phyloP scores from a whole-genome alignment of 2,797 vertebrate genomes.

The Melopsittacus undulatus region DNA sequence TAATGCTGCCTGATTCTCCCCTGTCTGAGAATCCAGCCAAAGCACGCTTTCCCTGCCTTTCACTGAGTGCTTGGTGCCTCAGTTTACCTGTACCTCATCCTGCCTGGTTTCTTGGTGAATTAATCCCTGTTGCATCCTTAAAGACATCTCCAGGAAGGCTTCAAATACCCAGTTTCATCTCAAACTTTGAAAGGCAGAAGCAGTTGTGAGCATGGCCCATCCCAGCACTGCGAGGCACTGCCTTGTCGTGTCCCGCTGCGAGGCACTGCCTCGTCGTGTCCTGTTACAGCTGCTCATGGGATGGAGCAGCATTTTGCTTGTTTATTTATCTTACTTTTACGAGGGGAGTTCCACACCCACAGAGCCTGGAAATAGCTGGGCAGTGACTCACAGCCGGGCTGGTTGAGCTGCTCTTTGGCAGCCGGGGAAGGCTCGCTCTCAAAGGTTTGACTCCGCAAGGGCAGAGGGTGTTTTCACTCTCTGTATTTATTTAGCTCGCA shows the following conservation, averaged over 20 bases:
- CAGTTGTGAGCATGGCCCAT: rapidly evolving
- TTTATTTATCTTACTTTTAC: slow-evolving; percentile 30
- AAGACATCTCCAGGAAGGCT: not conserved
- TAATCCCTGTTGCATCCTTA: not conserved
- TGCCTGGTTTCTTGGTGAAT: not conserved
- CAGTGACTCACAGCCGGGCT: slow-evolving; percentile 50
- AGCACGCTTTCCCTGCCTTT: not conserved
- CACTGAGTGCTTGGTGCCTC: not conserved
- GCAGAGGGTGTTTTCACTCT: not conserved
- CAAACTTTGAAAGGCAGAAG: not conserved
- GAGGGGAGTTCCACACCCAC: slow-evolving; percentile 24
- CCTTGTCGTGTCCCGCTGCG: no score
- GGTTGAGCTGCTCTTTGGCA: slow-evolving; percentile 23
- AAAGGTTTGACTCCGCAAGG: not conserved
- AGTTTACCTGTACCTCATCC: not conserved
- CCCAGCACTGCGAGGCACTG: rapidly evolving
- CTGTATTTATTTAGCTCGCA: not conserved
- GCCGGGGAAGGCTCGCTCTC: not conserved
- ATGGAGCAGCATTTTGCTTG: not conserved
- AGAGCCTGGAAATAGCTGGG: slow-evolving; percentile 52
- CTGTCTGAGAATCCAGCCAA: not conserved
- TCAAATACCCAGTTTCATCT: not conserved
- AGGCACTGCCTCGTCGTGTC: not conserved
- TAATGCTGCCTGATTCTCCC: not conserved
- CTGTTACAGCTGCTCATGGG: not conserved